Conservation (phyloP, 2,113 vertebrate species). For the Dinomys branickii region DNA sequence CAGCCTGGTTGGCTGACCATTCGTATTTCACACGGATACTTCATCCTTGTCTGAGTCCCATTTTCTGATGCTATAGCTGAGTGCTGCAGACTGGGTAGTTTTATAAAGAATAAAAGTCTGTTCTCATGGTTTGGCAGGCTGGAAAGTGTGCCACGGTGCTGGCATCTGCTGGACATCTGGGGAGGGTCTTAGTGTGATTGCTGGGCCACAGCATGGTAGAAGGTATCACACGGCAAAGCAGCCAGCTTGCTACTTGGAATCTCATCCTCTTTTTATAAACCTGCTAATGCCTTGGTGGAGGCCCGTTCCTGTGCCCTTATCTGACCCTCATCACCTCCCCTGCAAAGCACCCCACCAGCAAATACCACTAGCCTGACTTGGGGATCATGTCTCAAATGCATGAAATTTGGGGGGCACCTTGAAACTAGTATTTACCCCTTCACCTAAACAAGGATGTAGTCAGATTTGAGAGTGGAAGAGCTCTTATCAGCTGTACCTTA, state of each 20-base stretch:
- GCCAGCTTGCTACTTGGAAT: neutral
- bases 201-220: neutral
- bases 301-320: neutral
- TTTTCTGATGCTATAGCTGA: neutral
- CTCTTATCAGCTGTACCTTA: neutral
- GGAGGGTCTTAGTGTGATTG: neutral
- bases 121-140: neutral
- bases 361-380: neutral
- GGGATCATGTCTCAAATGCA: neutral
- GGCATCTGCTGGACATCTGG: neutral
- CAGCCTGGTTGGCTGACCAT: neutral
- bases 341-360: neutral
- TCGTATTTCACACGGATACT: neutral
- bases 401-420: neutral
- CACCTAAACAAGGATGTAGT: neutral
- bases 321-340: neutral
- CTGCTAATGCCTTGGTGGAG: neutral
- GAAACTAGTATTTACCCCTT: neutral
- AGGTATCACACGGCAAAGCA: neutral
- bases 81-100: neutral
- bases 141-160: neutral
- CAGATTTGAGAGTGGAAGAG: neutral
- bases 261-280: neutral
- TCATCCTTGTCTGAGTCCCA: neutral
- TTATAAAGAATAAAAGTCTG: neutral